phyloP scores from a whole-genome alignment of 2,113 vertebrate genomes.

The Ancistrus triradiatus region DNA sequence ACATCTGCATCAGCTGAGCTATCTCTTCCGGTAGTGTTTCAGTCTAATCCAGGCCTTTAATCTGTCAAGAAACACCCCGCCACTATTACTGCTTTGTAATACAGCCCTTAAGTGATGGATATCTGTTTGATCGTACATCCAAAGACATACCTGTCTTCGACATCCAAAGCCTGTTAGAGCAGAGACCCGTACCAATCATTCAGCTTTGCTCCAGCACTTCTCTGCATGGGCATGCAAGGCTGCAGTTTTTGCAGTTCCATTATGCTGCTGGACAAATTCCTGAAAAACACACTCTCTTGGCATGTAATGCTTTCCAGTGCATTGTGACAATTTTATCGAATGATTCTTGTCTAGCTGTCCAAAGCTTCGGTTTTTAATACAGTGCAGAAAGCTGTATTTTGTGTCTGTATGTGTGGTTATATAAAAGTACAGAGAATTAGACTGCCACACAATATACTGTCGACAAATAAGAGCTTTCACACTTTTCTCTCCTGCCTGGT shows the following conservation, averaged over 20 bases:
- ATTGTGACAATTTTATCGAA: constrained; percentile 70
- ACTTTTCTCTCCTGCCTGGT: constrained; percentile 59
- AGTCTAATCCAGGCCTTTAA: constrained; percentile 53
- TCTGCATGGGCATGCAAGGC: constrained; percentile 69
- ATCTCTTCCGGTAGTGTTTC: constrained; percentile 62
- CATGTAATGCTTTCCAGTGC: constrained; percentile 73
- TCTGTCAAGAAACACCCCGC: constrained; percentile 28
- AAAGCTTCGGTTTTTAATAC: constrained; percentile 72
- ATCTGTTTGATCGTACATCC: constrained; percentile 57
- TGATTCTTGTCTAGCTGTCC: constrained; percentile 73
- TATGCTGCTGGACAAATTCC: constrained; percentile 74
- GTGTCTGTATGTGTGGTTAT: constrained; percentile 61
- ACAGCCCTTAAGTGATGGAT: constrained; percentile 43
- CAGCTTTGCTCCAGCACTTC: constrained; percentile 65
- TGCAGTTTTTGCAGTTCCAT: constrained; percentile 74
- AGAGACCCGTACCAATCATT: constrained; percentile 53
- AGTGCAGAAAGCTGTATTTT: constrained; percentile 68
- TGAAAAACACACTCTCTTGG: constrained; percentile 65
- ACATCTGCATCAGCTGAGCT: constrained; percentile 69
- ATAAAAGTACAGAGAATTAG: constrained; percentile 66
- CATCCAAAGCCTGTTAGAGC: constrained; percentile 61
- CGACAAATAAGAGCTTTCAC: constrained; percentile 68
- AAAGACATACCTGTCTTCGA: constrained; percentile 61
- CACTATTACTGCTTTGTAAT: constrained; percentile 21
- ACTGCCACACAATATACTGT: constrained; percentile 69